Evolutionary conservation across 2,797 vertebrate genomes (phyloP).

Genomic region (Echeneis naucrates): DNA sequence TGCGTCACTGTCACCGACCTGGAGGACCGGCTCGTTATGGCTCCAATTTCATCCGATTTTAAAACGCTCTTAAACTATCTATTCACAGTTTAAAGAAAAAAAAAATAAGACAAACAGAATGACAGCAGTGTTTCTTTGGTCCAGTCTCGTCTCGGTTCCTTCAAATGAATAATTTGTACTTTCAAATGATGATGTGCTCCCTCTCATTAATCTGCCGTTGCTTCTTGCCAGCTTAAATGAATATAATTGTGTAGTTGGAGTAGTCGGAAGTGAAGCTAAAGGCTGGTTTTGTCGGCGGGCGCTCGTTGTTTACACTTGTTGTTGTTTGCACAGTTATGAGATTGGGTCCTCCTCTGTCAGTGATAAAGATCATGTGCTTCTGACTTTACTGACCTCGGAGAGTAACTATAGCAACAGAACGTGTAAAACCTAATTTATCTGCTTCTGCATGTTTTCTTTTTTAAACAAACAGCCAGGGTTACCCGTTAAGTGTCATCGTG

Average conservation of each 20-base stretch:
- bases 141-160: background rate
- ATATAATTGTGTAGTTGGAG: background rate
- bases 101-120: background rate
- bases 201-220: background rate
- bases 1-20: conserved; percentile 30
- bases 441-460: too few relatives aligned
- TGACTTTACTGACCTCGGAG: background rate
- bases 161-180: background rate
- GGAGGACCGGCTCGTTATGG: too few relatives aligned
- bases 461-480: too few relatives aligned
- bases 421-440: background rate
- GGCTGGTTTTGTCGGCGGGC: background rate
- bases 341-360: background rate
- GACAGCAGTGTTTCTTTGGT: background rate
- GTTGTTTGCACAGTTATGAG: background rate
- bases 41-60: too few relatives aligned
- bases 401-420: conserved; percentile 5
- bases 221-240: background rate
- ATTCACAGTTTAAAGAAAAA: background rate
- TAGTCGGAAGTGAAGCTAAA: background rate
- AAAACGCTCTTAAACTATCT: background rate
- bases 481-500: too few relatives aligned
- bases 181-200: background rate
- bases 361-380: background rate
- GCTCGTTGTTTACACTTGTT: background rate